Conservation (phyloP, 2,888 invertebrate genomes). For the Papilio gigon region DNA sequence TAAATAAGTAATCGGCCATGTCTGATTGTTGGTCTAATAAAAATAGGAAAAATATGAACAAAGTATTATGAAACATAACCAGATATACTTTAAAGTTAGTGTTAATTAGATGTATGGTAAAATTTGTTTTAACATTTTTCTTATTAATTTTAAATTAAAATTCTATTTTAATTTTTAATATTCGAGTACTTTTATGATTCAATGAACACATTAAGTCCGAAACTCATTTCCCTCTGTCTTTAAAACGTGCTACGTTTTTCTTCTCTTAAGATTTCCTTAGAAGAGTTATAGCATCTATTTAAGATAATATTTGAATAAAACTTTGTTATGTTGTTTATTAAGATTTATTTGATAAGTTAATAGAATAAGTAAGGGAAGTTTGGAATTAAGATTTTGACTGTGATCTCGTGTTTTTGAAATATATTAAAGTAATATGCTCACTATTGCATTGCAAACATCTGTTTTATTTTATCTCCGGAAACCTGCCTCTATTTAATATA, state of each 20-base stretch:
- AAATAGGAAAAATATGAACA: not conserved
- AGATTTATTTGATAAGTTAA: conserved; percentile 16
- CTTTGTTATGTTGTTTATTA: conserved; percentile 14
- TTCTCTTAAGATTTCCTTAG: not conserved
- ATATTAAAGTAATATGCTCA: conserved; percentile 28
- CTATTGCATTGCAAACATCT: not conserved
- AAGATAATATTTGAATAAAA: not conserved
- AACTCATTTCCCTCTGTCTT: too few species aligned
- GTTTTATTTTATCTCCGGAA: not conserved
- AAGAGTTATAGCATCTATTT: conserved; percentile 3
- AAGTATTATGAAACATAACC: not conserved
- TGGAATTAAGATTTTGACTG: conserved; percentile 9
- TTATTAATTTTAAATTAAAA: too few species aligned
- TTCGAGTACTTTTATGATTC: too few species aligned
- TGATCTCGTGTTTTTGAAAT: conserved; percentile 30
- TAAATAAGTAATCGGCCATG: not conserved
- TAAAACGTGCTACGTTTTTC: not conserved
- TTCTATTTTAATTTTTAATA: too few species aligned
- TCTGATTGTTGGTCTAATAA: not conserved
- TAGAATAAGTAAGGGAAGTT: not conserved
- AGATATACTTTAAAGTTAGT: too few species aligned
- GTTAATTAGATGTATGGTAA: too few species aligned
- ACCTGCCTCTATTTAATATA: too few species aligned
- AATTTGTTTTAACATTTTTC: too few species aligned
- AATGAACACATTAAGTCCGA: too few species aligned